Evolutionary conservation across 2,888 invertebrate genomes (phyloP).

Genomic region (Spicauda simplicius): DNA sequence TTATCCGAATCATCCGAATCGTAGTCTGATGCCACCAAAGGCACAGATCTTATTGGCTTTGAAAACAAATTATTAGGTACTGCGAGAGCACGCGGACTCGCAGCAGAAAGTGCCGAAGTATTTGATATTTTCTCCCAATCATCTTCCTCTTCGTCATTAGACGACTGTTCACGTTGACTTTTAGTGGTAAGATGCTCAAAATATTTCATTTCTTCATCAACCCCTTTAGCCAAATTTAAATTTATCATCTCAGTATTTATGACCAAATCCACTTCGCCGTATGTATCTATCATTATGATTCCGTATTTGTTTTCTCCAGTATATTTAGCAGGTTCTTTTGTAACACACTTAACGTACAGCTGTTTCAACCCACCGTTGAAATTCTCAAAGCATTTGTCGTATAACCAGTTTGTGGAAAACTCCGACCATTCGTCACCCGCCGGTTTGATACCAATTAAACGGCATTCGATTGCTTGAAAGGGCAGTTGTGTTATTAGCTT

Average conservation of each 20-base stretch:
- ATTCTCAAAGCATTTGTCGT: constrained; percentile 70
- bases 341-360: constrained; percentile 71
- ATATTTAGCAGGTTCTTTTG: constrained; percentile 61
- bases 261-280: constrained; percentile 61
- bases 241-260: constrained; percentile 81
- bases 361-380: constrained; percentile 64
- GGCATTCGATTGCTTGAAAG: constrained; percentile 87
- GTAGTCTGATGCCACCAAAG: constrained; percentile 58
- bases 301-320: constrained; percentile 79
- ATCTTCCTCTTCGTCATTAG: constrained; percentile 44
- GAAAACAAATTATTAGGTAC: constrained; percentile 43
- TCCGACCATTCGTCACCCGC: constrained; percentile 77
- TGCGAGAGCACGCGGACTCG: background rate
- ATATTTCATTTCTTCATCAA: constrained; percentile 56
- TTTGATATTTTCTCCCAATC: constrained; percentile 44
- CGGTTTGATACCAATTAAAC: constrained; percentile 81
- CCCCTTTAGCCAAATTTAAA: constrained; percentile 71
- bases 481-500: constrained; percentile 81
- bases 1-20: constrained; percentile 49
- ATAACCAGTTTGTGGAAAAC: constrained; percentile 80
- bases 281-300: constrained; percentile 77
- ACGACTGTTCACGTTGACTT: constrained; percentile 40
- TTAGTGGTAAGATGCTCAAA: constrained; percentile 44
- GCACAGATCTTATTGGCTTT: constrained; percentile 58
- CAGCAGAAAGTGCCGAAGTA: constrained; percentile 12